Base-by-base conservation (phyloP, 1,140 invertebrate species). In the Ceratosolen solmsi region DNA sequence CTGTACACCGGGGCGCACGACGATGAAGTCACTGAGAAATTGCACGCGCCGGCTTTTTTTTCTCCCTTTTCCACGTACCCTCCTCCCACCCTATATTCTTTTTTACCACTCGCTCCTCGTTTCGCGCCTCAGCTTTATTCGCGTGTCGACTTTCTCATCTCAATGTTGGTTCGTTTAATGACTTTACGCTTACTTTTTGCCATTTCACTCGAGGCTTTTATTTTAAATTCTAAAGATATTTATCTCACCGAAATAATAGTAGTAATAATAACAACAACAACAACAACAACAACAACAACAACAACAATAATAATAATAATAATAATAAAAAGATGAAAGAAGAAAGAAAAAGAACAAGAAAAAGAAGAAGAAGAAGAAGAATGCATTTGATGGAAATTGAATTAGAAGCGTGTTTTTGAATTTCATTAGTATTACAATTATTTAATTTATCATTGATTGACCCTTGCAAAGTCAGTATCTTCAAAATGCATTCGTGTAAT, bases 31-130 rank as follows among this genome's bases (percentile, higher is more conserved):
- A 7, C 25, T 60, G 54, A 56, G 36, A 75, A 75, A 75, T 75
- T 75, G n/a, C 73, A 33, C n/a, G 27, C 49, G 27, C 27, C 51
- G 11, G 7, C 49, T 73, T 73, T 71, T 71, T 68, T 13, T 71
- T 11, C n/a, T 46, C 15, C 36, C 13, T 41, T 41, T 41, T n/a
- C n/a, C n/a, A n/a, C n/a, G n/a, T n/a, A 22, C 27, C 63, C 2
- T 9, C 13, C 17, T 4, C 30, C 30, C 60, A 4, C 58, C 27
- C 58, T 17, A 8, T 20, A 30, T 65, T 11, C 9, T 20, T 22
- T 17, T 30, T n/a, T 54, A 30, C 54, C 4, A 9, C 17, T 22
- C 30, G 11, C 73, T 20, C 1, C 17, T 73, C 17, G 27, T 33
- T 73, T 73, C 49, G 49, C 71, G 49, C 41, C 70, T 51, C 38